Conservation (phyloP, 2,888 invertebrate genomes). For the Creontiades dilutus region DNA sequence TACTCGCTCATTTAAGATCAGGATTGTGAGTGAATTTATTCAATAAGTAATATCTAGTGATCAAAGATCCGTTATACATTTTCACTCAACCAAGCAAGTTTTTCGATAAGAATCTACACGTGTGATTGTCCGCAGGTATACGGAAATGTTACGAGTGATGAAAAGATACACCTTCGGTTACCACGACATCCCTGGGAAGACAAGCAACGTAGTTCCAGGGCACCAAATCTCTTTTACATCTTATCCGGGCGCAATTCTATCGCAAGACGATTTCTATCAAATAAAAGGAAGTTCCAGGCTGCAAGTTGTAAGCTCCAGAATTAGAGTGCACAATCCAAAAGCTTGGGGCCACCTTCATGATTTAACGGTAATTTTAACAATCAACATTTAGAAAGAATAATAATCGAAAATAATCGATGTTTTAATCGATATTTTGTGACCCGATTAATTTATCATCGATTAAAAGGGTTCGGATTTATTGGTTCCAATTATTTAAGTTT, state of each 20-base stretch:
- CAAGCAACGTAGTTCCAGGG: slow-evolving; percentile 83
- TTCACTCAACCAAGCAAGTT: too few species aligned
- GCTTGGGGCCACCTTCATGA: slow-evolving; percentile 42
- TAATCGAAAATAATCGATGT: too few species aligned
- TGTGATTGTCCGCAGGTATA: slow-evolving; percentile 81
- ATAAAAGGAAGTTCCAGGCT: slow-evolving; percentile 82
- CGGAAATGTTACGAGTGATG: slow-evolving; percentile 89
- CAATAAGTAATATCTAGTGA: too few species aligned
- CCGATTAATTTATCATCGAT: too few species aligned
- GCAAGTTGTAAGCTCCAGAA: slow-evolving; percentile 87
- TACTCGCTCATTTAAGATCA: slow-evolving; percentile 88
- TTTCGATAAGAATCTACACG: too few species aligned
- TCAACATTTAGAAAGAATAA: not conserved
- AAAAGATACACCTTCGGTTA: slow-evolving; percentile 91
- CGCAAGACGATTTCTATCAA: slow-evolving; percentile 90
- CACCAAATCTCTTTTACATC: slow-evolving; percentile 88
- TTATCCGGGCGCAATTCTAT: slow-evolving; percentile 90
- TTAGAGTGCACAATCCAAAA: slow-evolving; percentile 85
- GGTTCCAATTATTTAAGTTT: too few species aligned
- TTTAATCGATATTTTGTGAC: too few species aligned
- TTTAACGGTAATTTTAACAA: slow-evolving; percentile 48
- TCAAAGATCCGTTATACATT: too few species aligned
- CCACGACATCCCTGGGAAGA: slow-evolving; percentile 80
- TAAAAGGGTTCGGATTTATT: too few species aligned
- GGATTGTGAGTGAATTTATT: slow-evolving; percentile 80